Base-by-base conservation (phyloP, 2,797 vertebrate genomes). In the Lepilemur ruficaudatus region DNA sequence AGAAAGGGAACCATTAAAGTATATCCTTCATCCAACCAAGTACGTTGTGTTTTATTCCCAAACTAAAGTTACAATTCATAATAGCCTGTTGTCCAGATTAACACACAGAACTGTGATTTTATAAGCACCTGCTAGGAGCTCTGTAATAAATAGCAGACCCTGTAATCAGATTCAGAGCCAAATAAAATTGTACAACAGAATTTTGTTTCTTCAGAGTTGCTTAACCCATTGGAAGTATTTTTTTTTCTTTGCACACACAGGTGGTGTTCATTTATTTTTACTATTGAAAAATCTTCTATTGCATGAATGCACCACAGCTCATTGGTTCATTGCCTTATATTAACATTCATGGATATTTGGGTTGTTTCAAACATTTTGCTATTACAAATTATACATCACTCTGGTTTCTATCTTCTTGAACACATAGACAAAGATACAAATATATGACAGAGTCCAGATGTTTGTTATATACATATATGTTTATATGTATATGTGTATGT, bases 181-280 rank as follows among this genome's bases (percentile, higher is more conserved):
- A 97, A 93, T 76, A 95, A 96, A 97, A 95, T 52, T 79, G 80
- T 80, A 57, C 10, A 52, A 88, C 61, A 88, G 41, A 4, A 25
- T 13, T 63, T 70, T 75, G 30, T 30, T 92, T 79, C 67, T 96
- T 98, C 72, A 96, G 76, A 97, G 93, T 65, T 4, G 0, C 61
- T 6, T 78, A 95, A 87, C n/a, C 6, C 0, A 78, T 59, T 91
- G 89, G 89, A 98, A 98, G 57, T 30, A 70, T 98, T 98, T 97
- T 69, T 69, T 57, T 57, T 57, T 57, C 55, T 57, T 57, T 59
- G 23, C 23, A 59, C 57, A 59, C 57, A 28, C 5, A 59, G 57
- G 57, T 59, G 23, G 23, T 59, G 57, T 28, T 59, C 25, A 59
- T 59, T 59, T 28, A 59, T 59, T 59, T 59, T 25, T 25, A 59